These are phyloP conservation scores for Barnardius zonarius DNA, from an alignment of 2,113 vertebrate species.

Conservation along the genomic window DNA sequence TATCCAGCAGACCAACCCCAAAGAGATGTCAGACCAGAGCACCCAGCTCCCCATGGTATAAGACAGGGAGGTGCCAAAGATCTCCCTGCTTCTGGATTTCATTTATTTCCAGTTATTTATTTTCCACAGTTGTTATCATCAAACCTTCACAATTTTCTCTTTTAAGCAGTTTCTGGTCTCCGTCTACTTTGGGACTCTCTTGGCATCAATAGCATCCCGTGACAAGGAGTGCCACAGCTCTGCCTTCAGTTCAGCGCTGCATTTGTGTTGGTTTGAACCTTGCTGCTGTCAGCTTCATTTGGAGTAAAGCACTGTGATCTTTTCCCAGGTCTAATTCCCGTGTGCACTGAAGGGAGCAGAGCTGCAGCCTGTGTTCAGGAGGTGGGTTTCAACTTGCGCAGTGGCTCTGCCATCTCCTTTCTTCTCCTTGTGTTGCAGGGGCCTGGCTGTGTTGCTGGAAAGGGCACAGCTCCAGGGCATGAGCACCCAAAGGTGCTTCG, in stretches of 20 bases:
- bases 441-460: neutral
- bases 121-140: neutral
- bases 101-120: neutral
- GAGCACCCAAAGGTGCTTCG: accelerated
- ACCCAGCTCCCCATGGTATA: accelerated
- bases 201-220: neutral
- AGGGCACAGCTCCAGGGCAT: neutral
- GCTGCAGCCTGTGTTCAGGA: neutral
- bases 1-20: neutral
- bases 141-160: neutral
- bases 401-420: neutral
- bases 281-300: neutral
- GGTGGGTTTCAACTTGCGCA: neutral
- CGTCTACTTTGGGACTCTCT: too few species aligned
- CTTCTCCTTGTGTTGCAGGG: neutral
- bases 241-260: neutral
- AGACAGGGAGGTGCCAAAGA: neutral
- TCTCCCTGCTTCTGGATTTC: neutral
- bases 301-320: neutral
- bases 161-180: neutral
- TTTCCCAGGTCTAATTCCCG: neutral
- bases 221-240: neutral
- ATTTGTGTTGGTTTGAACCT: neutral
- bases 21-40: neutral
- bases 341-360: neutral